Conservation (phyloP, 2,888 invertebrate genomes). For the Mythimna albipuncta region DNA sequence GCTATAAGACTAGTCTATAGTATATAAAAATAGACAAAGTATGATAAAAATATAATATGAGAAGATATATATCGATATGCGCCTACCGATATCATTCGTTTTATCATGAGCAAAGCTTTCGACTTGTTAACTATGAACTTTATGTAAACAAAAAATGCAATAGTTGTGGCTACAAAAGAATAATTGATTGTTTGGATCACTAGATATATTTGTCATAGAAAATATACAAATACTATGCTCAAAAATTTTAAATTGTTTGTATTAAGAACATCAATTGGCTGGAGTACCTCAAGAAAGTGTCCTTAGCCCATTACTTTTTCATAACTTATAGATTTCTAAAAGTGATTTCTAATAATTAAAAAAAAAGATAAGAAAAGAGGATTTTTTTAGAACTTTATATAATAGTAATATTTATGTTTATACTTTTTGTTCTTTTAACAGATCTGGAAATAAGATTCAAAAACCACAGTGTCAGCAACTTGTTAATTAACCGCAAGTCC, state of each 20-base stretch:
- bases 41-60: not conserved
- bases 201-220: not conserved
- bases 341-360: no score
- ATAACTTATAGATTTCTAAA: not conserved
- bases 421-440: not conserved
- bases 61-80: not conserved
- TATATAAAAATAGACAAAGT: not conserved
- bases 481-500: not conserved
- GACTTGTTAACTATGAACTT: not conserved
- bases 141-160: not conserved
- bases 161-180: not conserved
- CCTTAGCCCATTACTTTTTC: not conserved
- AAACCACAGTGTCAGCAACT: not conserved
- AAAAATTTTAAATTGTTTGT: not conserved
- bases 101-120: not conserved
- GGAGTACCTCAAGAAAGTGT: constrained; percentile 11
- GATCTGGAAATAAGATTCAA: not conserved
- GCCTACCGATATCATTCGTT: not conserved
- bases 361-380: no score
- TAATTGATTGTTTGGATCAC: not conserved
- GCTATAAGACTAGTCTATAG: no score
- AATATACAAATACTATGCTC: not conserved
- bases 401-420: not conserved
- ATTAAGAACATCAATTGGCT: not conserved
- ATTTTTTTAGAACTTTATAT: no score